These are phyloP conservation scores for Cryptoprocta ferox DNA, from an alignment of 2,797 vertebrate species.

Conservation along the genomic window DNA sequence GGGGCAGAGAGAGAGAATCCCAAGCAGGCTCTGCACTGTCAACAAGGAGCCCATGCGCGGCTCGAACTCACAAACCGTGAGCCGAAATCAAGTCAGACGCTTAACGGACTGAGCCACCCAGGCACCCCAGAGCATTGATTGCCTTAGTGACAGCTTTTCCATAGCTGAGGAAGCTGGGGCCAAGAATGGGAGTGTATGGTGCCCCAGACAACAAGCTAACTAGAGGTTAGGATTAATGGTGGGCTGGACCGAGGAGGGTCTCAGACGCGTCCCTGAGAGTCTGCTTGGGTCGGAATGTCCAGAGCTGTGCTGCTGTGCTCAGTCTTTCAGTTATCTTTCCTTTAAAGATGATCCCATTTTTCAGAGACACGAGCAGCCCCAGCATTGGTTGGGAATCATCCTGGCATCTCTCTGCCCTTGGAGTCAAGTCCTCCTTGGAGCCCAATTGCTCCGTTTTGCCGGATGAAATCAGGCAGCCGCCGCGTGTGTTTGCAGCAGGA, in stretches of 20 bases:
- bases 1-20: no score
- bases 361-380: rapidly evolving
- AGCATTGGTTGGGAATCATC: not conserved
- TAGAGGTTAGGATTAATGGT: not conserved
- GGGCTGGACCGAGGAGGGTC: rapidly evolving
- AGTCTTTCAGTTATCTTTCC: not conserved
- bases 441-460: not conserved
- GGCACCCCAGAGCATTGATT: no score
- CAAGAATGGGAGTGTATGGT: rapidly evolving
- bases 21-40: no score
- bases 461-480: constrained; percentile 47
- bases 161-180: not conserved
- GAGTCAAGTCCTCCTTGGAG: not conserved
- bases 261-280: rapidly evolving
- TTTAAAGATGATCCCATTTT: not conserved
- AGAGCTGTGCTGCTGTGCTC: not conserved
- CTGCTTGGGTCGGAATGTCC: not conserved
- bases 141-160: not conserved
- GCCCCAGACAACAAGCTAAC: not conserved
- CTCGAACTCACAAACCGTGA: no score
- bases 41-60: no score
- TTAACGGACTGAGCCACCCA: no score
- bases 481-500: constrained; percentile 59
- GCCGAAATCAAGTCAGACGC: no score
- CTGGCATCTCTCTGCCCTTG: not conserved